phyloP scores from a whole-genome alignment of 2,888 invertebrate genomes.

The Deilephila elpenor region DNA sequence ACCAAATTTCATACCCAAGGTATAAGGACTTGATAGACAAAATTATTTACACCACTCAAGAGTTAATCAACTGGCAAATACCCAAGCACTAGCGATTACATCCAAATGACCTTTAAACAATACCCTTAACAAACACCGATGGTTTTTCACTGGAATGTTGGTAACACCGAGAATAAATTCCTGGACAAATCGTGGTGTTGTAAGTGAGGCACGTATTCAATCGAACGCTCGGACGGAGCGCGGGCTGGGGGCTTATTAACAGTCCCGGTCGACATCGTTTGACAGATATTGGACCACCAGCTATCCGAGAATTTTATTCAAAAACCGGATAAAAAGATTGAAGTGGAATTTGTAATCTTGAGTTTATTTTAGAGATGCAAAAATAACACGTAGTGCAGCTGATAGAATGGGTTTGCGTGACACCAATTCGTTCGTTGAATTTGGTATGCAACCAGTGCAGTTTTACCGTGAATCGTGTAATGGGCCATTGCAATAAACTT shows the following conservation, averaged over 20 bases:
- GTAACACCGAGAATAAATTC: conserved; percentile 35
- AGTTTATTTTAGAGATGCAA: too few species aligned
- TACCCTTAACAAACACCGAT: conserved; percentile 9
- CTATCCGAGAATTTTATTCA: background rate
- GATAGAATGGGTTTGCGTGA: too few species aligned
- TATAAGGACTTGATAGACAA: too few species aligned
- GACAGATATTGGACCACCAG: conserved; percentile 39
- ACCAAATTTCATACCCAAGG: too few species aligned
- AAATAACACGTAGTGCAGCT: background rate
- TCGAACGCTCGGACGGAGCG: conserved; percentile 57
- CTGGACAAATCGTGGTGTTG: conserved; percentile 46
- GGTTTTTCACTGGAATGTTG: conserved; percentile 19
- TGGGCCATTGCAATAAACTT: too few species aligned
- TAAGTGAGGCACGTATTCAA: conserved; percentile 69
- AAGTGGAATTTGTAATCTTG: too few species aligned
- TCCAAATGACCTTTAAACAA: conserved; percentile 1
- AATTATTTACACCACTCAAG: too few species aligned
- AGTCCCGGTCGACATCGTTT: conserved; percentile 28
- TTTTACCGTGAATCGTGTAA: too few species aligned
- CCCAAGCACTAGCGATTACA: background rate
- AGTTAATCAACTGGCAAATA: background rate
- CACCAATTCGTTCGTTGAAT: too few species aligned
- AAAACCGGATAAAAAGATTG: background rate
- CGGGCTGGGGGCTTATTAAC: conserved; percentile 38
- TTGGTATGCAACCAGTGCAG: too few species aligned